phyloP scores from a whole-genome alignment of 2,888 invertebrate species.

The Colletes collaris region DNA sequence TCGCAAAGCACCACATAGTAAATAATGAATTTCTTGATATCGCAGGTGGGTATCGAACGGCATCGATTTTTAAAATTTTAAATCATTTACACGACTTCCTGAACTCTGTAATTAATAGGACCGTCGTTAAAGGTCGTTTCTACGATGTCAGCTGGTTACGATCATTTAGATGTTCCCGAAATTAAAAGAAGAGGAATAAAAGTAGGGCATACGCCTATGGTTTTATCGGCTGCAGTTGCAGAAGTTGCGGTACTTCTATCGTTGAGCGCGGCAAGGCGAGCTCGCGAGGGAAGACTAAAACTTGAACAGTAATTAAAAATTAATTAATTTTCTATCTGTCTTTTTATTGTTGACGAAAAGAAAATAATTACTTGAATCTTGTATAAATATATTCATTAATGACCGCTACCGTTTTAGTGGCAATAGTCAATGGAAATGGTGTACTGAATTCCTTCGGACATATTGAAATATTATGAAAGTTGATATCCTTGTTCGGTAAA shows the following conservation, averaged over 20 bases:
- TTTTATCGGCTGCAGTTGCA: conserved; percentile 91
- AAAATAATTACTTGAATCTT: no score
- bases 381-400: no score
- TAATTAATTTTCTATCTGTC: not conserved
- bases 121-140: conserved; percentile 89
- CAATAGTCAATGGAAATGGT: no score
- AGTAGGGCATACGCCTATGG: conserved; percentile 92
- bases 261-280: conserved; percentile 90
- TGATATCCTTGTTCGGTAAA: no score
- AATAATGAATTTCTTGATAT: conserved; percentile 86
- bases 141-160: conserved; percentile 94
- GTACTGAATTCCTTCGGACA: no score
- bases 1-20: conserved; percentile 76
- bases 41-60: conserved; percentile 25
- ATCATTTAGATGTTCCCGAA: conserved; percentile 91
- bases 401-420: no score
- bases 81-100: not conserved
- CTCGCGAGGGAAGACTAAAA: conserved; percentile 89
- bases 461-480: no score
- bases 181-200: conserved; percentile 88
- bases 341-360: no score
- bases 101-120: conserved; percentile 82
- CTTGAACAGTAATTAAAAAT: conserved; percentile 85
- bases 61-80: not conserved
- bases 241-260: conserved; percentile 91